These are phyloP conservation scores for Potorous gilbertii DNA, from an alignment of 2,797 vertebrate species.

Conservation along the genomic window DNA sequence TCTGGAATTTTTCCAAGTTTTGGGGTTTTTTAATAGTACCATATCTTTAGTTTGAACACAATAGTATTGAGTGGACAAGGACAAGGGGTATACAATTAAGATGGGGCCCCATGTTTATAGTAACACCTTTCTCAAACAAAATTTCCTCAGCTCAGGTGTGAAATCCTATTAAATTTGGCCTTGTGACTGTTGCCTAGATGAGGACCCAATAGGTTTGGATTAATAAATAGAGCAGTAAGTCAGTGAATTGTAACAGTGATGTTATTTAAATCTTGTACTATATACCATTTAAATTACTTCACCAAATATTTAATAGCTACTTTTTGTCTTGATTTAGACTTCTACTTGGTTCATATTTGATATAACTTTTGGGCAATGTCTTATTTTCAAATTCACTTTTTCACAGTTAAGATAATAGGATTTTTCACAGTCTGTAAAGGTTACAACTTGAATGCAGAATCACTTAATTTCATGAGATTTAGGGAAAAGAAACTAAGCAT, in stretches of 20 bases:
- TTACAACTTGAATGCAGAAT: constrained; percentile 23
- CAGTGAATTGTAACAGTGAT: constrained; percentile 25
- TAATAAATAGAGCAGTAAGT: neutral
- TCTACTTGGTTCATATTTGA: neutral
- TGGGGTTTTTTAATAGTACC: neutral
- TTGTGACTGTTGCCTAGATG: constrained; percentile 2
- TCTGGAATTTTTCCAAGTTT: constrained; percentile 13
- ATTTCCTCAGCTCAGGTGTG: neutral
- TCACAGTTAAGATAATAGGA: constrained; percentile 28
- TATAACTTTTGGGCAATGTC: neutral
- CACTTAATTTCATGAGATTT: neutral
- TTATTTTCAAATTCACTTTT: constrained; percentile 7
- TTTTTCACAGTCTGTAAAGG: neutral
- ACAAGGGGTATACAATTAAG: constrained; percentile 17
- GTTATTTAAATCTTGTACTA: constrained; percentile 43
- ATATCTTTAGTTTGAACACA: neutral
- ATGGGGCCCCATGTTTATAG: constrained; percentile 3
- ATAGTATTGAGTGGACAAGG: constrained; percentile 24
- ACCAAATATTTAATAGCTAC: constrained; percentile 27
- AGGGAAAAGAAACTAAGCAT: neutral
- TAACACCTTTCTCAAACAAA: constrained; percentile 46
- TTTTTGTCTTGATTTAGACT: neutral
- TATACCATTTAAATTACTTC: constrained; percentile 30
- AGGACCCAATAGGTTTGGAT: constrained; percentile 18
- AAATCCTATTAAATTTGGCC: constrained; percentile 32